phyloP scores from a whole-genome alignment of 2,113 vertebrate genomes.

The Phoenicopterus ruber region DNA sequence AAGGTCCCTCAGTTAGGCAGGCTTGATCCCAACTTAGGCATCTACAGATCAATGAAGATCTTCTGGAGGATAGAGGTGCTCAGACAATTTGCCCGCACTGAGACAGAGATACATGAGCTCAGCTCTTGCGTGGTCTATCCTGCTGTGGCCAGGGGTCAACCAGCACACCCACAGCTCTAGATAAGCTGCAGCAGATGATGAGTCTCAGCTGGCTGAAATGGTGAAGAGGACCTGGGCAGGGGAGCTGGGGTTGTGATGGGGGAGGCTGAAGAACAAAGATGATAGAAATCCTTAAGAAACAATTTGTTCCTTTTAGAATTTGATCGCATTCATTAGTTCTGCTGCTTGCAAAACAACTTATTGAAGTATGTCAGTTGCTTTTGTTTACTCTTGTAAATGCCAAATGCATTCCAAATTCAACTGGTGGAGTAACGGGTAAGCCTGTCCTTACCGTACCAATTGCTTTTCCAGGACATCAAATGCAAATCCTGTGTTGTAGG shows the following conservation, averaged over 20 bases:
- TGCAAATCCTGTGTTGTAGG: background rate
- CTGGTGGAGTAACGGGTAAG: background rate
- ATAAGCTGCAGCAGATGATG: background rate
- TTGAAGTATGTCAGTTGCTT: background rate
- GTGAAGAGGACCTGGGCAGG: background rate
- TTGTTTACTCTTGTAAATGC: background rate
- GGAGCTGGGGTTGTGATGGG: background rate
- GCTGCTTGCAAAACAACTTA: background rate
- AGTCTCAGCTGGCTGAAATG: background rate
- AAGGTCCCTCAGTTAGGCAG: background rate
- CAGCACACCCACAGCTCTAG: background rate
- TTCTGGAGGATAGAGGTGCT: background rate
- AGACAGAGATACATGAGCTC: background rate
- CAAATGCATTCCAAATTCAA: background rate
- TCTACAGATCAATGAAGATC: background rate
- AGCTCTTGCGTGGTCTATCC: background rate
- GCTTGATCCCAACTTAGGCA: background rate
- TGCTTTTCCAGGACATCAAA: constrained; percentile 14
- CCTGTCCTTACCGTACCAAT: background rate
- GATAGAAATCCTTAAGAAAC: background rate
- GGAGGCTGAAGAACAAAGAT: background rate
- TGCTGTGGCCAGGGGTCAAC: background rate
- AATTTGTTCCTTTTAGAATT: background rate
- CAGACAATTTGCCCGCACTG: background rate
- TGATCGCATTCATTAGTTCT: constrained; percentile 19